Evolutionary conservation across 2,113 vertebrate genomes (phyloP), one percentile per base, ranked within the genome.

Genomic region (Labrus mixtus): DNA sequence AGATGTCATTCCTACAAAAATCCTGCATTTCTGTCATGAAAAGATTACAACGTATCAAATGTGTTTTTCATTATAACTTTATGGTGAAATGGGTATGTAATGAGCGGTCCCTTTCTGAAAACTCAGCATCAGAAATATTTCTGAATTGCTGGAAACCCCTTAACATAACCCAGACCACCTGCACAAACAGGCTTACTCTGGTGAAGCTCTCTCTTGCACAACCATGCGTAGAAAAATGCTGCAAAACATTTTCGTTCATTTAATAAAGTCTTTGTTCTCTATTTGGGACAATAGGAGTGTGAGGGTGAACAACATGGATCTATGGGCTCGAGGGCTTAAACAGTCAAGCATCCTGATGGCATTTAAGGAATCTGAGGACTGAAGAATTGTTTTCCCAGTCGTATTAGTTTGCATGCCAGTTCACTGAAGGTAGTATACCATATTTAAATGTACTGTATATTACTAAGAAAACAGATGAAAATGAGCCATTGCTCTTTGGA

Each of bases 201-300:
- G 51, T 68, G 61, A 63, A 58, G 46, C 29, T 10, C 54, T 59
- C 71, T 80, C 73, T 50, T 74, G 83, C 51, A 82, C 90, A 93
- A 83, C 77, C 90, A 93, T 4, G 89, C 77, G 64, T 82, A 72
- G 90, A 90, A 73, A 60, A 87, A 39, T 54, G 61, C 59, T 60
- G 45, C 73, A 76, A 87, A 91, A 85, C 46, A 79, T 61, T 84
- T 83, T 82, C 90, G 87, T 89, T 85, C 82, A 56, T 58, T 46
- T 79, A 59, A 76, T 73, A 48, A 43, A 55, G 78, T 82, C 84
- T 84, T 55, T 19, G 48, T 45, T 79, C 60, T 65, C 45, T 88
- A 37, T 41, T 10, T 58, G 11, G 73, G 50, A 79, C 66, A 87
- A 84, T 63, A 37, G 57, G 54, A 45, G 56, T 3, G 33, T 23